Base-by-base conservation (phyloP, 2,113 vertebrate species). In the Nanorana parkeri region DNA sequence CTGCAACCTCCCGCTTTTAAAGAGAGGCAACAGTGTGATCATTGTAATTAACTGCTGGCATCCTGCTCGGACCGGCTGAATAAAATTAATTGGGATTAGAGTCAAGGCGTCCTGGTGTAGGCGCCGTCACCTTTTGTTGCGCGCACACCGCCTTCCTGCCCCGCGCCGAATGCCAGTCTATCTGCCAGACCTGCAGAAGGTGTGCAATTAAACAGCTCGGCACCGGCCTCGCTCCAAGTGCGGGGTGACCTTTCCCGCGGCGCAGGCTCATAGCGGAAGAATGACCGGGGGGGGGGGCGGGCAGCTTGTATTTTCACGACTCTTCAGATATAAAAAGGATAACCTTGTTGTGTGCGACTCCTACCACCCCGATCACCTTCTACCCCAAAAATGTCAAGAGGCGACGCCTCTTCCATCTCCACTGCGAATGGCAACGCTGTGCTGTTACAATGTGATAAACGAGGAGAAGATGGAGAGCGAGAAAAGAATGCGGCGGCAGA, bases 21-120 rank as follows among this genome's bases (percentile, higher is more conserved):
- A 88, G 83, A 80, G 28, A 47, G 88, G 85, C 82, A 86, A 88
- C 87, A 84, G 87, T 76, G 84, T 86, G 89, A 90, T 87, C 86
- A 81, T 89, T 87, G 88, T 93, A 90, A 94, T 92, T 92, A 93
- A 91, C 92, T 86, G 88, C 88, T 83, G 84, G 88, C 88, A 86
- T 88, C 87, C 83, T 84, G 91, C 89, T 87, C 86, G 87, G 88
- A 89, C 84, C 87, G 86, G 89, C 91, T 90, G 90, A 86, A 89
- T 84, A 87, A 91, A 86, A 89, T 81, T 79, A 90, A 84, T 85
- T 86, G 84, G 84, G 87, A 89, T 83, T 85, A 88, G 88, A 89
- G 90, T 87, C 87, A 92, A 91, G 90, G 88, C 85, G 86, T 86
- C 85, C 19, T 86, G 78, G 83, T 68, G 64, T 85, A 85, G n/a